These are phyloP conservation scores for Ichneumoninae sp. DNA, from an alignment of 2,888 invertebrate genomes.

Conservation along the genomic window DNA sequence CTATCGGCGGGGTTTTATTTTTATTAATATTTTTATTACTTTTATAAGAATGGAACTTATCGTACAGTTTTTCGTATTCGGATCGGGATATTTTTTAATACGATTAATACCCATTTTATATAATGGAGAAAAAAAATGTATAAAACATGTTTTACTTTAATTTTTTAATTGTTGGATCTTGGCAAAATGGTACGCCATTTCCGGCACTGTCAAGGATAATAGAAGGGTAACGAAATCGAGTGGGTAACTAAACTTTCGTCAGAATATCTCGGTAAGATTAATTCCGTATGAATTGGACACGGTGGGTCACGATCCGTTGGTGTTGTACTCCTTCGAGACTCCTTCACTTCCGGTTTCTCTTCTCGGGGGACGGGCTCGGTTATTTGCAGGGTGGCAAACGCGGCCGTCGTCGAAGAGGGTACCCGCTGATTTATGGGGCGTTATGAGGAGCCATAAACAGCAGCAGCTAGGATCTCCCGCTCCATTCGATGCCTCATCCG, in stretches of 20 bases:
- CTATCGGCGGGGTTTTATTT: no score
- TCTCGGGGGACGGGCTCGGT: conserved; percentile 33
- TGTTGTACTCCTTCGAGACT: conserved; percentile 55
- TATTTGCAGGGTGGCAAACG: conserved; percentile 56
- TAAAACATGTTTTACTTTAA: neutral
- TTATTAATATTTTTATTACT: no score
- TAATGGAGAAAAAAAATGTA: neutral
- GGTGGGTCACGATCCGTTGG: conserved; percentile 47
- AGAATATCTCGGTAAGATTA: conserved; percentile 46
- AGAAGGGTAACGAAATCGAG: conserved; percentile 12
- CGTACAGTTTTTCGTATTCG: no score
- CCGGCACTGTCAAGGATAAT: neutral
- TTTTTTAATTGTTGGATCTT: neutral
- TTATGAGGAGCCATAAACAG: conserved; percentile 86
- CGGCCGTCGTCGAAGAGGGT: conserved; percentile 79
- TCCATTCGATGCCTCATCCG: conserved; percentile 28
- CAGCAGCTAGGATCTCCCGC: conserved; percentile 77
- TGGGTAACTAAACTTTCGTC: conserved; percentile 21
- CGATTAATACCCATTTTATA: no score
- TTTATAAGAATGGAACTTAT: no score
- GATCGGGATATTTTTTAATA: no score
- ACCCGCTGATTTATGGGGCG: conserved; percentile 85
- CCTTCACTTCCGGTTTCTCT: conserved; percentile 42
- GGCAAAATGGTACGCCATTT: neutral
- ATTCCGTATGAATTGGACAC: conserved; percentile 37